phyloP scores from a whole-genome alignment of 2,113 vertebrate species.

The Protobothrops mucrosquamatus region DNA sequence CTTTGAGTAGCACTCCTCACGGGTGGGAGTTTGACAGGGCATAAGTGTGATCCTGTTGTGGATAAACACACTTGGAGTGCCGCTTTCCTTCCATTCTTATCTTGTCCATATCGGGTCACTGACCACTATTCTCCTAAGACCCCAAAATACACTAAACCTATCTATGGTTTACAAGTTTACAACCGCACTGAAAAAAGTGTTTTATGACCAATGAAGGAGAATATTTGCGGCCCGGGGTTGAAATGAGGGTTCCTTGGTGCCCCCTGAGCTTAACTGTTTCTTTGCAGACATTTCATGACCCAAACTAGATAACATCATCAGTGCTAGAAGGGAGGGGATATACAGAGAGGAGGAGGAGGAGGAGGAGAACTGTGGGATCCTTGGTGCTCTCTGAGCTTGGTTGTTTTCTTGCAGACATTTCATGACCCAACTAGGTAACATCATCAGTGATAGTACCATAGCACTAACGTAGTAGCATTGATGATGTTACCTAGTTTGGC shows the following conservation, averaged over 20 bases:
- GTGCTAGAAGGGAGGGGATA: too few relatives aligned
- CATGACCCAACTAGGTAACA: not conserved
- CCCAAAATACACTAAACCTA: not conserved
- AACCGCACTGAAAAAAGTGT: not conserved
- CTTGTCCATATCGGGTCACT: not conserved
- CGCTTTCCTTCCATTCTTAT: not conserved
- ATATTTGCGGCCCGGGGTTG: not conserved
- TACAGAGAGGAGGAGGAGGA: too few relatives aligned
- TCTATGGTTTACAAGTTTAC: not conserved
- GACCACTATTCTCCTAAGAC: not conserved
- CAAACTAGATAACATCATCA: too few relatives aligned
- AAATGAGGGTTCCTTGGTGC: too few relatives aligned
- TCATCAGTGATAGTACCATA: not conserved
- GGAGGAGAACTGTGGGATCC: too few relatives aligned
- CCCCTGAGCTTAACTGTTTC: too few relatives aligned
- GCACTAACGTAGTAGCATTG: not conserved
- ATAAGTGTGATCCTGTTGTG: not conserved
- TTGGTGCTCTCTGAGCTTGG: not conserved
- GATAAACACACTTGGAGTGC: not conserved
- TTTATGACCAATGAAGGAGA: not conserved
- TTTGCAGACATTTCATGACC: not conserved
- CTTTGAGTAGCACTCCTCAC: not conserved
- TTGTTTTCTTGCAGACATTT: not conserved
- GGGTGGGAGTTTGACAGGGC: not conserved
- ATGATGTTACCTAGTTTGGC: not conserved